phyloP scores from a whole-genome alignment of 1,140 invertebrate genomes.

The Pissodes strobi region DNA sequence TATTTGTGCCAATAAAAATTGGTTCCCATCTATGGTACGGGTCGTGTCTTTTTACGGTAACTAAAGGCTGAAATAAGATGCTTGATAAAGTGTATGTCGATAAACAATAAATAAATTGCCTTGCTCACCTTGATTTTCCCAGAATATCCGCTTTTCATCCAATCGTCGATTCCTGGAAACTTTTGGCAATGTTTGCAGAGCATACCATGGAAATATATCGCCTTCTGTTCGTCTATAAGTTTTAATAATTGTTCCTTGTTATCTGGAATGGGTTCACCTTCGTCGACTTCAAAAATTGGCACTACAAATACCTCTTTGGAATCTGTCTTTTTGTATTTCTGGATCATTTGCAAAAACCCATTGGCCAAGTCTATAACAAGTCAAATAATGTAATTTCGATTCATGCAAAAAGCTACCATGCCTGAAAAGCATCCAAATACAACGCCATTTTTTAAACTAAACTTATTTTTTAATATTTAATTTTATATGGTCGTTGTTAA shows the following conservation, averaged over 20 bases:
- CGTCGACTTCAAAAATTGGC: slow-evolving; percentile 76
- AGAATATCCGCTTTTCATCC: slow-evolving; percentile 62
- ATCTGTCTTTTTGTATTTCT: slow-evolving; percentile 48
- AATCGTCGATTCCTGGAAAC: slow-evolving; percentile 75
- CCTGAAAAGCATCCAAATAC: no score
- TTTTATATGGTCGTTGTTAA: no score
- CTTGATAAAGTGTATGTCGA: neutral
- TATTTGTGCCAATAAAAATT: slow-evolving; percentile 78
- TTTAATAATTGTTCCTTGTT: slow-evolving; percentile 61
- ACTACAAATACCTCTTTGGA: slow-evolving; percentile 67
- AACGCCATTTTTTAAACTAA: no score
- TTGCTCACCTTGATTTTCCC: slow-evolving; percentile 53
- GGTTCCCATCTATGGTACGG: slow-evolving; percentile 82
- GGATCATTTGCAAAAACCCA: slow-evolving; percentile 66
- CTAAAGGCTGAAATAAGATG: slow-evolving; percentile 61
- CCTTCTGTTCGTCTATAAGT: slow-evolving; percentile 58
- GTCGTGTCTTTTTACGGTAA: slow-evolving; percentile 69
- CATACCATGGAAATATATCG: slow-evolving; percentile 67
- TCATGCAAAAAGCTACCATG: no score
- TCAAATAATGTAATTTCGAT: slow-evolving; percentile 5
- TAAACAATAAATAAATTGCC: slow-evolving; percentile 2
- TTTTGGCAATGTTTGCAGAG: slow-evolving; percentile 77
- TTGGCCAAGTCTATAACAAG: slow-evolving; percentile 62
- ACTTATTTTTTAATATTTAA: no score
- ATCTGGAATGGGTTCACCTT: slow-evolving; percentile 62